Evolutionary conservation across 2,888 invertebrate genomes (phyloP), one percentile per base, ranked within the genome.

Genomic region (Gryllus longicercus): DNA sequence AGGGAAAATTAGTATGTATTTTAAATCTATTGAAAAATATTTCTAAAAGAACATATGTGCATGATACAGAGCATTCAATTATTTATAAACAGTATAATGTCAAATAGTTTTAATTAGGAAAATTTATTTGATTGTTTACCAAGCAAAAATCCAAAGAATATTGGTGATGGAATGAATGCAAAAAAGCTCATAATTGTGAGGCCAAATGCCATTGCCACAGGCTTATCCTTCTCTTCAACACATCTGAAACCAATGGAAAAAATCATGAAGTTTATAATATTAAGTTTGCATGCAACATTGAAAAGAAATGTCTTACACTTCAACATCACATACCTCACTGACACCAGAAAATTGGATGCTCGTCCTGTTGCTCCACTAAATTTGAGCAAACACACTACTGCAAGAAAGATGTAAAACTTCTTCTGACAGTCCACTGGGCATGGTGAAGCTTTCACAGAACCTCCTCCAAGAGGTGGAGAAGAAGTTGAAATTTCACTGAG

Each of bases 131-230:
- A 63, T 51, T 75, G 51, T 80, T 86, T 86, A 91, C 91, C 92
- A 84, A 94, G 89, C 80, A 94, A 90, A 84, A 91, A 91, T 79
- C 94, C 94, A 84, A 93, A 93, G 81, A 94, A 88, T 83, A 95
- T 93, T 0, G 94, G 94, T 78, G 93, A 92, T 0, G 94, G 94
- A 83, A 94, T 92, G 84, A 93, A 93, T 14, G 93, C 92, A 83
- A 93, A 91, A 80, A 93, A 87, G 82, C 92, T 92, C 89, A 92
- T 90, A 83, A 93, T 88, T 85, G 91, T 92, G 83, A 93, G 87
- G 50, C 91, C 90, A 81, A 93, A 90, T 51, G 93, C 93, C 90
- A 93, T 92, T 2, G 93, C 92, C 0, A 92, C 91, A 0, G 93
- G 90, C 85, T 93, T 93, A 85, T 93, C 93, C 85, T 92, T 91